These are phyloP conservation scores for Melinopterus prodromus DNA, from an alignment of 2,888 invertebrate species.

Conservation along the genomic window DNA sequence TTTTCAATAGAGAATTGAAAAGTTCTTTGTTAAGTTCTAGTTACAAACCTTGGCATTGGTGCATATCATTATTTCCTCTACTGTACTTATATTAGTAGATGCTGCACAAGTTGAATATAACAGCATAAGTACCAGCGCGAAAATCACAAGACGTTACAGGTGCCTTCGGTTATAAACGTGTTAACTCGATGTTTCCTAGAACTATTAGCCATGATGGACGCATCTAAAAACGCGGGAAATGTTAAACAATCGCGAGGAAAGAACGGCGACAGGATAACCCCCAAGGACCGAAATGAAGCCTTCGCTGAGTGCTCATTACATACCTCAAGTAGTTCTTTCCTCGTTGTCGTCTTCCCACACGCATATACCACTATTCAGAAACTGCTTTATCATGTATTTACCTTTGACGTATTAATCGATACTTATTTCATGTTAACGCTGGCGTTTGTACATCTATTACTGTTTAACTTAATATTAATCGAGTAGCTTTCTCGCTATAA, in stretches of 20 bases:
- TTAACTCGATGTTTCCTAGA: background rate
- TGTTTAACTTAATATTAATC: too few relatives aligned
- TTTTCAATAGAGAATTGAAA: too few relatives aligned
- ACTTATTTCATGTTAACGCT: background rate
- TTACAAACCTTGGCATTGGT: too few relatives aligned
- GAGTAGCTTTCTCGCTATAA: too few relatives aligned
- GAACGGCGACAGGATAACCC: background rate
- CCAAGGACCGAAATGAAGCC: background rate
- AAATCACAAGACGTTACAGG: too few relatives aligned
- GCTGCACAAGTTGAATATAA: too few relatives aligned
- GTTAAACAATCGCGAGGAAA: slow-evolving; percentile 4
- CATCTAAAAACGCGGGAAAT: background rate
- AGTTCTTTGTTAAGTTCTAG: too few relatives aligned
- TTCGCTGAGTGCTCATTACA: background rate
- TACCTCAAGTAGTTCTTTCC: background rate
- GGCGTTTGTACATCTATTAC: background rate
- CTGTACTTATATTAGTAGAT: too few relatives aligned
- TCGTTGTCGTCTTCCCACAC: background rate
- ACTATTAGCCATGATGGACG: background rate
- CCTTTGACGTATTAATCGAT: background rate
- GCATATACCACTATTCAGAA: background rate
- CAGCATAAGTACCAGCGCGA: too few relatives aligned
- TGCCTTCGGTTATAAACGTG: background rate
- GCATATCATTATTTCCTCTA: too few relatives aligned
- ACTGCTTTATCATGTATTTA: background rate